A percentile compares a stretch with the other conserved stretches of the same genome.
Conservation (phyloP, 2,113 vertebrate genomes). For the Seriola quinqueradiata region DNA sequence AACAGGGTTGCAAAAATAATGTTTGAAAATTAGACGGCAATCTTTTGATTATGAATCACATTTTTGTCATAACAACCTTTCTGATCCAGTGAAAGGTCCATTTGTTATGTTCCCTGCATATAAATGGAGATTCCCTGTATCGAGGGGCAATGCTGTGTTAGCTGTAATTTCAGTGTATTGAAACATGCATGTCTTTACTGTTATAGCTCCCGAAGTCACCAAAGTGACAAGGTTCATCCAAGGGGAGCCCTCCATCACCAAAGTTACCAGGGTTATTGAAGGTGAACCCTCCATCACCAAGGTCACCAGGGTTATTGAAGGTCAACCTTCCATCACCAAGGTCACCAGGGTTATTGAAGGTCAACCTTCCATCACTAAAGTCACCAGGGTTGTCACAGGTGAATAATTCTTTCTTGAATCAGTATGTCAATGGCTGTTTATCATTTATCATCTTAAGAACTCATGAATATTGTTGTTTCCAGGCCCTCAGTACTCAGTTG, state of each 20-base stretch:
- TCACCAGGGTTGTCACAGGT: constrained; percentile 81
- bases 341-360: constrained; percentile 85
- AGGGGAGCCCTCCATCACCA: constrained; percentile 48
- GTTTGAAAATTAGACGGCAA: not conserved
- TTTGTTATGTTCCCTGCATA: constrained; percentile 20
- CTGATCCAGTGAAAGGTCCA: constrained; percentile 42
- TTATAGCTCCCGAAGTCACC: constrained; percentile 68
- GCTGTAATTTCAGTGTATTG: not conserved
- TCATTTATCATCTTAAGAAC: not conserved
- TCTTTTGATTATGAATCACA: constrained; percentile 47
- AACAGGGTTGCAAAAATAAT: not conserved
- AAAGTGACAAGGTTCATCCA: constrained; percentile 69
- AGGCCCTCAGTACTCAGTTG: constrained; percentile 71
- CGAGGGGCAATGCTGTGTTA: not conserved
- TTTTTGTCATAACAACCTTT: constrained; percentile 36
- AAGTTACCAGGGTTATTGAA: constrained; percentile 69
- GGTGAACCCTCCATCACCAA: constrained; percentile 61
- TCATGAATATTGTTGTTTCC: constrained; percentile 49
- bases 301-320: constrained; percentile 67
- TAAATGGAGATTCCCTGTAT: constrained; percentile 21
- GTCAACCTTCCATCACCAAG: constrained; percentile 78
- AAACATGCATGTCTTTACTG: constrained; percentile 7
- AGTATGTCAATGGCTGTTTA: not conserved
- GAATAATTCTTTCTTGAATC: not conserved
- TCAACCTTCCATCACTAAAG: constrained; percentile 83